These are phyloP conservation scores for Okamejei kenojei DNA, from an alignment of 2,797 vertebrate genomes.

Conservation along the genomic window DNA sequence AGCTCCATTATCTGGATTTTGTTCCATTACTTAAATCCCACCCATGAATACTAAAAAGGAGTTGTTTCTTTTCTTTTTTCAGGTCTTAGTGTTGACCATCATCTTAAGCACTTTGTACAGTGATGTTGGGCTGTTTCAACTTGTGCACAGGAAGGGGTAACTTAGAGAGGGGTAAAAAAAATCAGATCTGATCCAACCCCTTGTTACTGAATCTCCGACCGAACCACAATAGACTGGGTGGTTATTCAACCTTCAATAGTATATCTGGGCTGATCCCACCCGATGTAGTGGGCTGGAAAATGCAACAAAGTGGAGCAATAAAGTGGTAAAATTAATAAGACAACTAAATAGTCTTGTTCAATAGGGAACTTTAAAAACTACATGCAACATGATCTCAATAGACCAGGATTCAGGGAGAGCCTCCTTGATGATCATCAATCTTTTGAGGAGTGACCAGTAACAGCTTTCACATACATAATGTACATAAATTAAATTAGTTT, in stretches of 20 bases:
- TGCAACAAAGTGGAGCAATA: neutral
- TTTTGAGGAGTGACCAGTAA: neutral
- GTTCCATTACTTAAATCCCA: neutral
- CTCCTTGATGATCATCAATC: slow-evolving; percentile 6
- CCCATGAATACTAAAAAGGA: neutral
- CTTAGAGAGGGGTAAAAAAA: neutral
- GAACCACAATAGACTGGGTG: neutral
- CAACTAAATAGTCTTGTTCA: neutral
- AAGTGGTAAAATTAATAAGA: neutral
- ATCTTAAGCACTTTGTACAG: neutral
- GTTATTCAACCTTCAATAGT: neutral
- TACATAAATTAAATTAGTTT: neutral
- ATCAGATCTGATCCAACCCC: neutral
- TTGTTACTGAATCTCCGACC: neutral
- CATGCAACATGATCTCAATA: neutral
- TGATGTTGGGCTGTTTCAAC: neutral
- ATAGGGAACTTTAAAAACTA: neutral
- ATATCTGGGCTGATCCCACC: too few species aligned
- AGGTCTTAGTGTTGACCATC: neutral
- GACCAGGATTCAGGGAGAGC: neutral
- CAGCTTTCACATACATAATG: neutral
- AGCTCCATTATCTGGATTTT: neutral
- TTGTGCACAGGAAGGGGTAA: neutral
- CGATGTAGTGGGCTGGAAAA: too few species aligned
- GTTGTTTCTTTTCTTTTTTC: neutral